Conservation (phyloP, 2,888 invertebrate species). For the Xylota segnis region DNA sequence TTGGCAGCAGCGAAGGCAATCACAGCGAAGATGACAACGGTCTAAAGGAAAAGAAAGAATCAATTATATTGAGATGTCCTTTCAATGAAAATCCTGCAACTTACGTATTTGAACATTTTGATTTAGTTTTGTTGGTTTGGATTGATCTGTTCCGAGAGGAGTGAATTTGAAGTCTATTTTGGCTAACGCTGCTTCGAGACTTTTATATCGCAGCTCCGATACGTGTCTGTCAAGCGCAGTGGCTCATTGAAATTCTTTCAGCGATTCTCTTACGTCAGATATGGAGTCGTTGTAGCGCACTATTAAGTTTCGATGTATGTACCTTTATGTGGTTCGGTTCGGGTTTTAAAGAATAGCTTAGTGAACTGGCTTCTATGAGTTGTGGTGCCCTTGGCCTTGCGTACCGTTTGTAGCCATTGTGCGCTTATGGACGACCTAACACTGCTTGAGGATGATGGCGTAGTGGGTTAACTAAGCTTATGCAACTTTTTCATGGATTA, state of each 20-base stretch:
- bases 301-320: slow-evolving; percentile 3
- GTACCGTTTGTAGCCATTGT: not conserved
- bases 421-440: not conserved
- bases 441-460: not conserved
- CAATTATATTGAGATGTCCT: not conserved
- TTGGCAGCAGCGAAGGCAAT: slow-evolving; percentile 69
- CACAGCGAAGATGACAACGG: slow-evolving; percentile 62
- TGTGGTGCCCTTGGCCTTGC: slow-evolving; percentile 13
- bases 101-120: slow-evolving; percentile 65
- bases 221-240: not conserved
- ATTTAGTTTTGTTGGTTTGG: slow-evolving; percentile 16
- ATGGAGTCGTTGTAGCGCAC: not conserved
- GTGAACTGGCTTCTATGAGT: not conserved
- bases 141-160: slow-evolving; percentile 47
- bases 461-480: not conserved
- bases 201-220: slow-evolving; percentile 18
- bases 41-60: slow-evolving; percentile 22
- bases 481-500: slow-evolving; percentile 2
- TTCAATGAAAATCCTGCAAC: not conserved
- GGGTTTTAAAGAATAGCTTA: not conserved
- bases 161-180: slow-evolving; percentile 22
- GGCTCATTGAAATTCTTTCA: slow-evolving; percentile 27
- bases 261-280: slow-evolving; percentile 2
- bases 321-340: slow-evolving; percentile 20
- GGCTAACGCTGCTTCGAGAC: not conserved